A percentile compares a stretch with the other conserved stretches of the same genome.
Conservation (phyloP, 2,888 invertebrate genomes). For the Parasteatoda lunata region DNA sequence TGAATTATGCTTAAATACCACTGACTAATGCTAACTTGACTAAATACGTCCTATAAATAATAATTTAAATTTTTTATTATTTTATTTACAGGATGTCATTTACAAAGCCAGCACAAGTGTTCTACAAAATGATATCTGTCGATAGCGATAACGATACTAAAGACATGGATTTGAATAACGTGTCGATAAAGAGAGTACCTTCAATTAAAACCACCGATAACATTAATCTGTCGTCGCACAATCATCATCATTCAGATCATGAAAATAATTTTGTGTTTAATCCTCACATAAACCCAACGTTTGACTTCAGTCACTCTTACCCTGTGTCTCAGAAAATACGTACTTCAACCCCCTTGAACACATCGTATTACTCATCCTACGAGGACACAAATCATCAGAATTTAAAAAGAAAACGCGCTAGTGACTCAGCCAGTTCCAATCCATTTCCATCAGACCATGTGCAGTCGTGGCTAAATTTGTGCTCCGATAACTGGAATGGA, state of each 20-base stretch:
- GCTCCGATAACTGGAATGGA: neutral
- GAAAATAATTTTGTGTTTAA: neutral
- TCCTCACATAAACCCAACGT: neutral
- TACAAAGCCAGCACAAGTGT: conserved; percentile 50
- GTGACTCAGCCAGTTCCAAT: neutral
- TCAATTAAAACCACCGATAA: neutral
- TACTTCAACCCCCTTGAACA: conserved; percentile 16
- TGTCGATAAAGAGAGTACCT: too few species aligned
- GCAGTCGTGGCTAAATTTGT: conserved; percentile 35
- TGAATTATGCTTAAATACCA: too few species aligned
- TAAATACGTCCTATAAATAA: too few species aligned
- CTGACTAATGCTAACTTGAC: too few species aligned
- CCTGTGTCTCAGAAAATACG: neutral
- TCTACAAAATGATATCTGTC: conserved; percentile 65
- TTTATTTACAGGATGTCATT: conserved; percentile 52
- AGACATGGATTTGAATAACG: neutral
- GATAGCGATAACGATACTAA: conserved; percentile 52
- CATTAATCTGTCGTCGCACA: neutral
- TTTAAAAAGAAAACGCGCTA: conserved; percentile 42
- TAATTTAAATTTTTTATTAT: neutral
- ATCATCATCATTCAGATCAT: neutral
- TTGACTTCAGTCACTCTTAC: neutral
- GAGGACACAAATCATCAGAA: neutral
- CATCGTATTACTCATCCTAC: neutral
- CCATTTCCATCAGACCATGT: conserved; percentile 10